A percentile compares a stretch with the other conserved stretches of the same genome.
Evolutionary conservation across 1,140 invertebrate genomes (phyloP).

Genomic region (Drosophila sturtevanti): DNA sequence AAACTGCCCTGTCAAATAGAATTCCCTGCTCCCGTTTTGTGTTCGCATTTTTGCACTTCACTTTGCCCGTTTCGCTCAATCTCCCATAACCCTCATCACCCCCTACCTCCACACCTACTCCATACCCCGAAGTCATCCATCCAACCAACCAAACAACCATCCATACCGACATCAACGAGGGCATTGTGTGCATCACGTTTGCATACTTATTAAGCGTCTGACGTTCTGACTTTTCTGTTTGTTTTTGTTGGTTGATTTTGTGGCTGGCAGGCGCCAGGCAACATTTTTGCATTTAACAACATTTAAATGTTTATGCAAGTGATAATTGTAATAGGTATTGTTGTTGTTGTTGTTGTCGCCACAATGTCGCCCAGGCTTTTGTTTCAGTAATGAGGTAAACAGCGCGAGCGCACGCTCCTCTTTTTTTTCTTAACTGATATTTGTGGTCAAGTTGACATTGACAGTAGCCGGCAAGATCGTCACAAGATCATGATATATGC

Average conservation of each 20-base stretch:
- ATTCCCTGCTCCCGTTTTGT: conserved; percentile 53
- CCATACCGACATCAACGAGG: background rate
- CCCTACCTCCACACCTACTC: conserved; percentile 1
- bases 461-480: conserved; percentile 43
- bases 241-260: background rate
- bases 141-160: too few species aligned
- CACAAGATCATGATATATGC: conserved; percentile 59
- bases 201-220: conserved; percentile 66
- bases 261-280: conserved; percentile 57
- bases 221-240: conserved; percentile 1
- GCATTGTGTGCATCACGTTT: conserved; percentile 56
- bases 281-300: conserved; percentile 64
- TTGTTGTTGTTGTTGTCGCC: conserved; percentile 50
- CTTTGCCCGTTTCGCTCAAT: conserved; percentile 41
- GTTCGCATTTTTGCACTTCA: conserved; percentile 68
- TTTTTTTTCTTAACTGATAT: conserved; percentile 52
- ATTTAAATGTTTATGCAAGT: conserved; percentile 75
- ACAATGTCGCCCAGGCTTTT: conserved; percentile 49
- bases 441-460: conserved; percentile 62
- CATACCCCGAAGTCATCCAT: conserved; percentile 4
- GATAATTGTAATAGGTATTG: conserved; percentile 66
- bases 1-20: conserved; percentile 38
- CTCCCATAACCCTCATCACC: conserved; percentile 11
- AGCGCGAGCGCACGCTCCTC: conserved; percentile 6
- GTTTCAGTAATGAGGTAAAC: conserved; percentile 54